phyloP scores from a whole-genome alignment of 2,797 vertebrate species.

The Corythornis leucogaster region DNA sequence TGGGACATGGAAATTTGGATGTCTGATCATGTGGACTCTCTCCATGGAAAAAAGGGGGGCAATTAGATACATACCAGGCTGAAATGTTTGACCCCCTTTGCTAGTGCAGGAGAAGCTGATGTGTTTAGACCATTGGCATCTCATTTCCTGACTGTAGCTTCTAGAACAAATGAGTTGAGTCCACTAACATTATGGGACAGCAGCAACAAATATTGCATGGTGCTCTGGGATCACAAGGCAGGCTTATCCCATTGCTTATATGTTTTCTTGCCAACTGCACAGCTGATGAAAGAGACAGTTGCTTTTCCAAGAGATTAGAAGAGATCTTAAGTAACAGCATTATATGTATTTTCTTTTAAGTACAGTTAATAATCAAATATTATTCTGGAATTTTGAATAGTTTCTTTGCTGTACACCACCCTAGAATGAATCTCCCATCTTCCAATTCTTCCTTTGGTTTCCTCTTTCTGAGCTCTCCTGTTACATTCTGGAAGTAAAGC shows the following conservation, averaged over 20 bases:
- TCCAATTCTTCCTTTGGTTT: background rate
- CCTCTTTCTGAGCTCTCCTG: background rate
- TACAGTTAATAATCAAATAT: constrained; percentile 15
- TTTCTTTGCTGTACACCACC: background rate
- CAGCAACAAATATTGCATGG: background rate
- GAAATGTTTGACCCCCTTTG: background rate
- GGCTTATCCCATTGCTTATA: background rate
- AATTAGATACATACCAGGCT: background rate
- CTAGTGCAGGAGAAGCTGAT: background rate
- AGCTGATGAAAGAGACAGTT: background rate
- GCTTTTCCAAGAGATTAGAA: constrained; percentile 6
- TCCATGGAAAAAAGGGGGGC: background rate
- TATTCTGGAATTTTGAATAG: background rate
- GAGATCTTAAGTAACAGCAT: background rate
- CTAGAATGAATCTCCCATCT: background rate
- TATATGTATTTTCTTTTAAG: background rate
- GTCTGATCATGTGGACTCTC: background rate
- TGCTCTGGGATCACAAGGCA: background rate
- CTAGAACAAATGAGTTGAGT: background rate
- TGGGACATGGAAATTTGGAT: background rate
- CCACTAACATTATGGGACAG: background rate
- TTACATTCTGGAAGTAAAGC: background rate
- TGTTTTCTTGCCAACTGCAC: background rate
- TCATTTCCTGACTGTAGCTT: background rate
- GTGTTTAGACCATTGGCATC: background rate